Evolutionary conservation across 2,113 vertebrate species (phyloP).

Genomic region (Aldabrachelys gigantea): DNA sequence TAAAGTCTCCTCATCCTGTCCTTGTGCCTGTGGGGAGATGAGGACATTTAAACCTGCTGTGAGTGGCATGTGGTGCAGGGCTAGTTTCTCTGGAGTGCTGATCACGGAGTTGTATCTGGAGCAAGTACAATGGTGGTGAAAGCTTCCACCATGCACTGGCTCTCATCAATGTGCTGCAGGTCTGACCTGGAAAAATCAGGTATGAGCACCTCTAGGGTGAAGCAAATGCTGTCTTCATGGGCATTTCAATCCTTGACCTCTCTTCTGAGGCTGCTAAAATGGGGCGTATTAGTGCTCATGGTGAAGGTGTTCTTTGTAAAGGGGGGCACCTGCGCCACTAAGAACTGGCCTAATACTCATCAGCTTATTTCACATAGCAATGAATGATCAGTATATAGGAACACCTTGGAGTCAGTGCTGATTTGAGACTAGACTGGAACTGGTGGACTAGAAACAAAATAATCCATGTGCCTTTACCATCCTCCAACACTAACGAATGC

Average conservation of each 20-base stretch:
- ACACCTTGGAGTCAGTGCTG: neutral
- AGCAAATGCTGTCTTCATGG: neutral
- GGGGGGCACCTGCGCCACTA: neutral
- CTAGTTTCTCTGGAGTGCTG: neutral
- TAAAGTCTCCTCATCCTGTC: neutral
- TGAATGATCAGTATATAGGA: neutral
- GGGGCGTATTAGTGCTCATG: neutral
- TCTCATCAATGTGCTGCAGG: neutral
- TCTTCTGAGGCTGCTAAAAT: neutral
- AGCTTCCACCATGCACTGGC: neutral
- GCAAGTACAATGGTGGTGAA: neutral
- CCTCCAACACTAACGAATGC: neutral
- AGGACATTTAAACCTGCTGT: neutral
- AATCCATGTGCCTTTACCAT: neutral
- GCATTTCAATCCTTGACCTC: neutral
- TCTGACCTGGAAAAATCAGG: neutral
- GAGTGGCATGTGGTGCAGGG: neutral
- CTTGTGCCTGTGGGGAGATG: neutral
- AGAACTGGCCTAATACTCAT: neutral
- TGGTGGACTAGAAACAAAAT: neutral
- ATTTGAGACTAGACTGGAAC: neutral
- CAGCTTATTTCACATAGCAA: neutral
- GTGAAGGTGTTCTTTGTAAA: neutral
- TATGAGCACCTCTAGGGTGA: neutral
- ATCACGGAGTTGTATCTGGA: neutral